Evolutionary conservation across 2,888 invertebrate genomes (phyloP).

Genomic region (Scaptomyza tumidula): DNA sequence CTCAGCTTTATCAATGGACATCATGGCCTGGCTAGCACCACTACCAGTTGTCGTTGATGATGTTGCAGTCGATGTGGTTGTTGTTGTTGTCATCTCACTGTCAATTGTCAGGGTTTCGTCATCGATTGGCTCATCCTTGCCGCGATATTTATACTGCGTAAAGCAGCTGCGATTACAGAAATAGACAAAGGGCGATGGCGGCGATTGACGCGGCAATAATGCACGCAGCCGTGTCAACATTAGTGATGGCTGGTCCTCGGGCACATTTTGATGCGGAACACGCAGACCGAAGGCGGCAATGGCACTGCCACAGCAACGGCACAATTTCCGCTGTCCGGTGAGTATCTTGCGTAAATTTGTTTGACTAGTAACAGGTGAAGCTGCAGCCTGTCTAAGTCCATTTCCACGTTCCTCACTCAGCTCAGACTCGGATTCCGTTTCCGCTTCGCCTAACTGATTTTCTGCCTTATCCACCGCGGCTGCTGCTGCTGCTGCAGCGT

Average conservation of each 20-base stretch:
- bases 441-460: conserved; percentile 23
- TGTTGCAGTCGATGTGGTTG: neutral
- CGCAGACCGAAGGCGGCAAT: conserved; percentile 60
- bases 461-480: conserved; percentile 35
- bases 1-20: conserved; percentile 36
- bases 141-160: conserved; percentile 59
- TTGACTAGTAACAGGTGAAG: conserved; percentile 30
- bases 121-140: conserved; percentile 47
- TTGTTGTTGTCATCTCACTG: conserved; percentile 1
- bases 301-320: conserved; percentile 92
- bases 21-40: conserved; percentile 3
- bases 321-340: conserved; percentile 95
- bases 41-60: neutral
- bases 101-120: conserved; percentile 8
- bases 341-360: conserved; percentile 92
- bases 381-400: neutral
- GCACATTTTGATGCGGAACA: conserved; percentile 86
- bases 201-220: conserved; percentile 92
- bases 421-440: conserved; percentile 7
- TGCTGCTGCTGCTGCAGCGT: neutral
- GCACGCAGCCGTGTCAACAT: conserved; percentile 84
- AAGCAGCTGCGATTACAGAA: conserved; percentile 68
- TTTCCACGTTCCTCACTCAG: neutral
- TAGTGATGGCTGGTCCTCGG: conserved; percentile 49
- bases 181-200: conserved; percentile 86